A percentile compares a stretch with the other conserved stretches of the same genome.
Conservation (phyloP, 1,140 invertebrate species). For the Leptinotarsa defecta region DNA sequence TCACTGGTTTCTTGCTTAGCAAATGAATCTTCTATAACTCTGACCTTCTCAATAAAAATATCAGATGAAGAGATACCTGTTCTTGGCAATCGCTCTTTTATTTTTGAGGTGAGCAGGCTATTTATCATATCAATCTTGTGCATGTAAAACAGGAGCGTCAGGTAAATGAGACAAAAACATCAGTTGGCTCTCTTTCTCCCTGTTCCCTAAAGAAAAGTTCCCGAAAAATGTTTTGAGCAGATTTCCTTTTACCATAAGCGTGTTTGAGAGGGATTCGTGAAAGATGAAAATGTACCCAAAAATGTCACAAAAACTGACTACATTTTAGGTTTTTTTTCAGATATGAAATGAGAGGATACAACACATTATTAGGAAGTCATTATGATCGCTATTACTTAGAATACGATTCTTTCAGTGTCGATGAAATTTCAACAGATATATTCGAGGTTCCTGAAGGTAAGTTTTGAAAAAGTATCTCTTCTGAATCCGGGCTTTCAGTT, state of each 20-base stretch:
- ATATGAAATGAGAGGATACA: constrained; percentile 94
- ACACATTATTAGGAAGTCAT: constrained; percentile 89
- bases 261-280: too few relatives aligned
- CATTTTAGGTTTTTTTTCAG: constrained; percentile 50
- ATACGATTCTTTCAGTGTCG: constrained; percentile 75
- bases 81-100: constrained; percentile 32
- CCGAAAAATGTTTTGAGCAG: too few relatives aligned
- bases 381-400: constrained; percentile 93
- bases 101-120: constrained; percentile 31
- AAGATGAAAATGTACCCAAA: too few relatives aligned
- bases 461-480: constrained; percentile 25
- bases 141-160: background rate
- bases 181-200: too few relatives aligned
- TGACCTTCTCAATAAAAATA: background rate
- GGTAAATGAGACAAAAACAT: too few relatives aligned
- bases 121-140: constrained; percentile 40
- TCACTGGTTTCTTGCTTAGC: background rate
- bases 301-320: too few relatives aligned
- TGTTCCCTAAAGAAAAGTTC: too few relatives aligned
- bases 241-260: too few relatives aligned
- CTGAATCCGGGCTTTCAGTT: background rate
- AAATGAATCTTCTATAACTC: background rate
- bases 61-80: background rate
- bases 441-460: constrained; percentile 70
- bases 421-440: constrained; percentile 69